Conservation (phyloP, 2,797 vertebrate species). For the Ceryle rudis region DNA sequence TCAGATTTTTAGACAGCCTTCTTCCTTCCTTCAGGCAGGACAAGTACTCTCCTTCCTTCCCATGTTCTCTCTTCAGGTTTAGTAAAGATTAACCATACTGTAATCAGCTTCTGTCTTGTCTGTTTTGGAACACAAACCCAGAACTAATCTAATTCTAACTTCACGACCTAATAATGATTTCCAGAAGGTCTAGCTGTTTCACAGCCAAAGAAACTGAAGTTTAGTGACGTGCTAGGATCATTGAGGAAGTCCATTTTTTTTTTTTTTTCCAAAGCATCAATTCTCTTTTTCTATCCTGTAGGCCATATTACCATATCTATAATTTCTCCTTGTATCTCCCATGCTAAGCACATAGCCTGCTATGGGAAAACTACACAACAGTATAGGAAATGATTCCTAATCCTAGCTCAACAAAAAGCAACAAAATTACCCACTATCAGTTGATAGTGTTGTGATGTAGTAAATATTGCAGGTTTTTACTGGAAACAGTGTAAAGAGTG, state of each 20-base stretch:
- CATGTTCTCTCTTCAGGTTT: not conserved
- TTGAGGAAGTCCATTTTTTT: rapidly evolving
- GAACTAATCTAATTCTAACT: not conserved
- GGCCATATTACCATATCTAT: not conserved
- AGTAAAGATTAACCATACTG: not conserved
- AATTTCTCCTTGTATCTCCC: not conserved
- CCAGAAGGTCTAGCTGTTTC: not conserved
- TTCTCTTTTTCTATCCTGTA: not conserved
- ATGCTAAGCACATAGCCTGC: not conserved
- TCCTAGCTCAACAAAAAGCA: not conserved
- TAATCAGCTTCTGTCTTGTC: not conserved
- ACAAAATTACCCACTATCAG: not conserved
- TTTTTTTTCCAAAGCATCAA: not conserved
- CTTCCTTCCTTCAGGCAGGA: not conserved
- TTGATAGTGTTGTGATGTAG: not conserved
- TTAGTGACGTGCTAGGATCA: not conserved
- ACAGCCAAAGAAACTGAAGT: not conserved
- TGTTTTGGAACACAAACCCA: not conserved
- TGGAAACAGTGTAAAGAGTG: not conserved
- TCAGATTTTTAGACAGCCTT: not conserved
- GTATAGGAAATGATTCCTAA: not conserved
- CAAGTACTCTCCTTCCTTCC: not conserved
- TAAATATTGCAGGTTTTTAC: not conserved
- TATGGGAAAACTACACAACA: not conserved
- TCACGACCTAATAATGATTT: not conserved